Conservation (phyloP, 92 coral and sea anemone genomes). For the Actinostola sp. region DNA sequence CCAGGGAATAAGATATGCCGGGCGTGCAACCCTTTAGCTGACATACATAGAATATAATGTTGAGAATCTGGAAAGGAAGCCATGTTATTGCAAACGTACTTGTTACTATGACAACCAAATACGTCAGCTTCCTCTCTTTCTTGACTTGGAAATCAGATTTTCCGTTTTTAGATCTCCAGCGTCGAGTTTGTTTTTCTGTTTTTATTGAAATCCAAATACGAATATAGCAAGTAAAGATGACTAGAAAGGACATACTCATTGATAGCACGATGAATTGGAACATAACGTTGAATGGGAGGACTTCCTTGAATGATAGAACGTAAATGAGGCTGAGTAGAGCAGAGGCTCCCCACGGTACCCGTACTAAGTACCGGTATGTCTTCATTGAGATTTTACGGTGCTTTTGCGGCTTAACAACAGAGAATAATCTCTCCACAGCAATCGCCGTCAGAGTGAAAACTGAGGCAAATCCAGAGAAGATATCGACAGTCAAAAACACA, state of each 20-base stretch:
- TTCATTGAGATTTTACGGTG: slow-evolving; percentile 23
- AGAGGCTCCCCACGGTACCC: slow-evolving; percentile 54
- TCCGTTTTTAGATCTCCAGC: neutral
- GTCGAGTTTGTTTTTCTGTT: slow-evolving; percentile 33
- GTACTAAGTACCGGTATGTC: slow-evolving; percentile 32
- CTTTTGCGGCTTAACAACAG: slow-evolving; percentile 41
- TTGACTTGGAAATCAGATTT: slow-evolving; percentile 16
- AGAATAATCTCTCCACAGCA: slow-evolving; percentile 44
- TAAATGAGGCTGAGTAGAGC: slow-evolving; percentile 50
- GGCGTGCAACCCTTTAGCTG: slow-evolving; percentile 32
- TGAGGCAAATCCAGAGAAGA: slow-evolving; percentile 53
- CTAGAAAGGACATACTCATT: slow-evolving; percentile 36
- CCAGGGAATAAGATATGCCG: slow-evolving; percentile 13
- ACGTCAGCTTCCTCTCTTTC: slow-evolving; percentile 54
- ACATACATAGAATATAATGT: slow-evolving; percentile 44
- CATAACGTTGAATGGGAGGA: slow-evolving; percentile 38
- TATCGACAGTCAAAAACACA: slow-evolving; percentile 40
- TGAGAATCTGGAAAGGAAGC: slow-evolving; percentile 70
- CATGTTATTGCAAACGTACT: slow-evolving; percentile 64
- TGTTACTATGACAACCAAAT: slow-evolving; percentile 63
- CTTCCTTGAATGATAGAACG: slow-evolving; percentile 20
- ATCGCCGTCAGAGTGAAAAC: slow-evolving; percentile 56
- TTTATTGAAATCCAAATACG: slow-evolving; percentile 52
- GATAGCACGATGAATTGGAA: slow-evolving; percentile 56
- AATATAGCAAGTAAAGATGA: slow-evolving; percentile 47